Base-by-base conservation (phyloP, 1,140 invertebrate species). In the Choristoneura fumiferana region DNA sequence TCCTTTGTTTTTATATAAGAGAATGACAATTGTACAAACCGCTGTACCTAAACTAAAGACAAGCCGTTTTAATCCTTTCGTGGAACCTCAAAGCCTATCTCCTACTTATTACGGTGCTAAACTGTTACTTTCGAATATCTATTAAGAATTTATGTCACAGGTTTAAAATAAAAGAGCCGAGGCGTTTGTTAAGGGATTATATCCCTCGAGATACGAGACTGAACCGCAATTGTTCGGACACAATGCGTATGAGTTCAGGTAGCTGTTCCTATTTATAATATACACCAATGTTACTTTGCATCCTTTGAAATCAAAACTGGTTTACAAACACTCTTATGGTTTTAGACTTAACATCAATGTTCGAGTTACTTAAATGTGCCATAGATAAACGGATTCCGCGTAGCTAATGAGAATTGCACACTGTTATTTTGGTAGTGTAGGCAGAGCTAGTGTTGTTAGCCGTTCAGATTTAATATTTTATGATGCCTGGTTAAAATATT, bases 151-250 rank as follows among this genome's bases (percentile, higher is more conserved):
- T 83, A 79, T 76, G 77, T 80, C 73, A 80, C 71, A 58, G 67
- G 54, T 67, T 73, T 76, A 73, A 78, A 81, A 78, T 77, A 71
- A 78, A 78, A 81, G 67, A 71, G 71, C 10, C 22, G 22, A 33
- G 38, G 63, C 73, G 73, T 81, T 77, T 81, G 73, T 77, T 68
- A 69, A 65, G 68, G 72, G 78, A 83, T 83, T 81, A 80, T 52
- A 40, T 73, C 68, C 69, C 73, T 69, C 34, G 60, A 63, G 65
- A 67, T 62, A 60, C 38, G 54, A 55, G 58, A 54, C 40, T 62
- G 61, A 66, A 76, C 71, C 68, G 68, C 76, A 76, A 76, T 81
- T 80, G 74, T 67, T 58, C 56, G 57, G 60, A 78, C 72, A 85
- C 80, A 85, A 85, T 75, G 65, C 54, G 37, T 57, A 63, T 55